Evolutionary conservation across 2,888 invertebrate species (phyloP).

Genomic region (Anarsia innoxiella): DNA sequence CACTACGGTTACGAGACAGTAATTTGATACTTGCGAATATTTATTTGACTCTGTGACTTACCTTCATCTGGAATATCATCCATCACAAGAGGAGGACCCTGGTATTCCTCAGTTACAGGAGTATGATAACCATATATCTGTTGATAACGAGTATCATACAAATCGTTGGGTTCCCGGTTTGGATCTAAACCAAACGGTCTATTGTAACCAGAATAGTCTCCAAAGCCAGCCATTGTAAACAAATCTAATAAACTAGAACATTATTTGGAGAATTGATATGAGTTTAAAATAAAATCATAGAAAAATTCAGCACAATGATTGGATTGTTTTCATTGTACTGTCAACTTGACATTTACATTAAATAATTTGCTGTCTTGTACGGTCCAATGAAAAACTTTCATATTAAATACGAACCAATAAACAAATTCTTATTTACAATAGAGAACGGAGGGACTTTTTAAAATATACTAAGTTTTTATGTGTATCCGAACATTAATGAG

Average conservation of each 20-base stretch:
- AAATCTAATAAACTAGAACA: constrained; percentile 18
- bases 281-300: constrained; percentile 3
- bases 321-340: neutral
- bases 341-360: too few species aligned
- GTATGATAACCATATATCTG: constrained; percentile 70
- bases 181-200: constrained; percentile 63
- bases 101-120: constrained; percentile 64
- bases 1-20: too few species aligned
- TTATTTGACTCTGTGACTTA: too few species aligned
- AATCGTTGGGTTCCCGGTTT: constrained; percentile 59
- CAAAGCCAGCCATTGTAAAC: constrained; percentile 62
- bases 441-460: too few species aligned
- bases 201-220: constrained; percentile 59
- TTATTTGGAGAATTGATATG: constrained; percentile 10
- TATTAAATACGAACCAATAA: too few species aligned
- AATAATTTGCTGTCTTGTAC: too few species aligned
- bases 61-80: constrained; percentile 65
- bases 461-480: too few species aligned
- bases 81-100: constrained; percentile 66
- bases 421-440: too few species aligned
- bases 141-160: constrained; percentile 67
- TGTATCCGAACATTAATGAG: too few species aligned
- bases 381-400: too few species aligned
- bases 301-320: constrained; percentile 9
- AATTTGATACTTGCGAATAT: too few species aligned